Evolutionary conservation across 2,113 vertebrate species (phyloP), one percentile per base, ranked within the genome.

Genomic region (Pterocles gutturalis): DNA sequence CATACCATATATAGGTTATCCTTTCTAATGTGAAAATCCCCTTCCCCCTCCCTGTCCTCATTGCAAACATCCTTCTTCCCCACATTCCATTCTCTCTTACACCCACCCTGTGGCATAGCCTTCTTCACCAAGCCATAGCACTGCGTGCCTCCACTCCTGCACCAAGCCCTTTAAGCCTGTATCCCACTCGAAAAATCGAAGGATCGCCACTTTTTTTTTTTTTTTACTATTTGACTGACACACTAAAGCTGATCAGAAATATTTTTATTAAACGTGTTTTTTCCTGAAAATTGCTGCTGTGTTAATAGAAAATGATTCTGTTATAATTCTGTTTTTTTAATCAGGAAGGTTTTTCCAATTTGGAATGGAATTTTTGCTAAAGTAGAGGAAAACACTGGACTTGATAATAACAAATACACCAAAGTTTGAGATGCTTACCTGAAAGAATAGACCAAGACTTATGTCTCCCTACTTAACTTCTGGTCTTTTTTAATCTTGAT

Each of bases 31-130:
- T 58, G 67, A 90, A 80, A 90, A 91, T 73, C 62, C 28, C n/a
- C 66, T 80, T 90, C 64, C 65, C 65, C 66, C 57, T 83, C 62
- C 55, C 57, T 87, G 36, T 25, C 43, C 81, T 89, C 90, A 69
- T 54, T 84, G 90, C 97, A 89, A 82, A 46, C 80, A 92, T 91
- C 96, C 83, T 94, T 92, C 90, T 93, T 97, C 53, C 46, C 15
- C 0, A 0, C 89, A 85, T 95, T 93, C 89, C 90, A 65, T 84
- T 88, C 91, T 78, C 51, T 28, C 31, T 61, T 85, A 36, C 73
- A 45, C 84, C 81, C 89, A 53, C 89, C 60, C 87, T 57, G 31
- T 1, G 0, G 49, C 24, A 2, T 60, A 53, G 61, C 65, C 87
- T 82, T 66, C 41, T 54, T 87, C 83, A 16, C 53, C 12, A 1